Conservation (phyloP, 1,140 invertebrate genomes). For the Gerris buenoi region DNA sequence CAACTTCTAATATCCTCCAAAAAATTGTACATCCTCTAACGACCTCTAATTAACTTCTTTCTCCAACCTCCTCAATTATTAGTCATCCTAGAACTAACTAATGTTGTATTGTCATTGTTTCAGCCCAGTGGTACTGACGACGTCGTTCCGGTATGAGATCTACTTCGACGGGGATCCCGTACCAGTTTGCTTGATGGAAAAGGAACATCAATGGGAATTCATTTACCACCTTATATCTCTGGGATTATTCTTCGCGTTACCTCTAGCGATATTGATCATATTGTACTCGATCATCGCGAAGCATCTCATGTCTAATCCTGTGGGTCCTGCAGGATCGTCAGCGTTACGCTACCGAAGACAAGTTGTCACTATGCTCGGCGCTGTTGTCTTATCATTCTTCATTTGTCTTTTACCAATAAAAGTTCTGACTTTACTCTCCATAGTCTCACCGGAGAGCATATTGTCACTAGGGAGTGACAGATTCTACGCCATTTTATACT, state of each 20-base stretch:
- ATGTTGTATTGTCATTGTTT: slow-evolving; percentile 24
- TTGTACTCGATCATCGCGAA: slow-evolving; percentile 70
- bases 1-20: too few species aligned
- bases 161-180: slow-evolving; percentile 53
- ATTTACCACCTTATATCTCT: slow-evolving; percentile 65
- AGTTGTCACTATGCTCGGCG: slow-evolving; percentile 54
- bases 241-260: slow-evolving; percentile 66
- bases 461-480: slow-evolving; percentile 50
- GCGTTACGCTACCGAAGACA: slow-evolving; percentile 28
- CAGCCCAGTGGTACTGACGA: slow-evolving; percentile 65
- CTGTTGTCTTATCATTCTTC: slow-evolving; percentile 82
- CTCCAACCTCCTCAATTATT: too few species aligned
- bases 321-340: slow-evolving; percentile 35
- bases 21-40: too few species aligned
- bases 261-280: slow-evolving; percentile 58
- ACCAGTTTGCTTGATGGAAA: slow-evolving; percentile 54
- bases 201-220: slow-evolving; percentile 49
- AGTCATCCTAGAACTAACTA: too few species aligned
- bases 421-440: slow-evolving; percentile 68
- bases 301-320: slow-evolving; percentile 62
- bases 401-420: slow-evolving; percentile 75
- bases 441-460: slow-evolving; percentile 49
- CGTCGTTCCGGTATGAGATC: slow-evolving; percentile 47
- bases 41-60: too few species aligned
- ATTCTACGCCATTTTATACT: slow-evolving; percentile 73